A percentile compares a stretch with the other conserved stretches of the same genome.
phyloP scores from a whole-genome alignment of 1,140 invertebrate genomes.

The Drosophila quadrilineata region DNA sequence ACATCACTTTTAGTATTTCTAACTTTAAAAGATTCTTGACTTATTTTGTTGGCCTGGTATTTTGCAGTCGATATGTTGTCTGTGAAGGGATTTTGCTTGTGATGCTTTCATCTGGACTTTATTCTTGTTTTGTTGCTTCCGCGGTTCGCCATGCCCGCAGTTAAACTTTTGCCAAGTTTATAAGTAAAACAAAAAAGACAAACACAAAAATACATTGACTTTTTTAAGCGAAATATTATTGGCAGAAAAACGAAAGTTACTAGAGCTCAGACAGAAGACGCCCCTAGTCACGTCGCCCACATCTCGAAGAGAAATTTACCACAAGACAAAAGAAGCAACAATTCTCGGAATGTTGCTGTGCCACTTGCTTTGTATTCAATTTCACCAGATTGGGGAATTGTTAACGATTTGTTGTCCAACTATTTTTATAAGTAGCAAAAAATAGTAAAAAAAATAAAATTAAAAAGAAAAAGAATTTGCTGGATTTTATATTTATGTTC shows the following conservation, averaged over 20 bases:
- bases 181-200: constrained; percentile 32
- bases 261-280: constrained; percentile 8
- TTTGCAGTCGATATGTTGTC: no score
- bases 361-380: constrained; percentile 8
- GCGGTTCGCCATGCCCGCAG: constrained; percentile 18
- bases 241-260: constrained; percentile 42
- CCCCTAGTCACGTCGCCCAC: constrained; percentile 20
- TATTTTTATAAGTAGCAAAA: no score
- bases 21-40: no score
- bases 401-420: no score
- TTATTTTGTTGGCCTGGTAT: no score
- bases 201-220: constrained; percentile 37
- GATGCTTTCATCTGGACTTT: constrained; percentile 69
- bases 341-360: constrained; percentile 10
- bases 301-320: constrained; percentile 7
- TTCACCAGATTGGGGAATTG: no score
- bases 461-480: no score
- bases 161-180: constrained; percentile 71
- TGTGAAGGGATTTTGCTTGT: no score
- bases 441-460: no score
- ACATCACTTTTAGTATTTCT: no score
- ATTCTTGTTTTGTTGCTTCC: constrained; percentile 22
- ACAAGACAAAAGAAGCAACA: constrained; percentile 5
- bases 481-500: no score
- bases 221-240: constrained; percentile 65